Conservation (phyloP, 2,888 invertebrate species). For the Phania funesta region DNA sequence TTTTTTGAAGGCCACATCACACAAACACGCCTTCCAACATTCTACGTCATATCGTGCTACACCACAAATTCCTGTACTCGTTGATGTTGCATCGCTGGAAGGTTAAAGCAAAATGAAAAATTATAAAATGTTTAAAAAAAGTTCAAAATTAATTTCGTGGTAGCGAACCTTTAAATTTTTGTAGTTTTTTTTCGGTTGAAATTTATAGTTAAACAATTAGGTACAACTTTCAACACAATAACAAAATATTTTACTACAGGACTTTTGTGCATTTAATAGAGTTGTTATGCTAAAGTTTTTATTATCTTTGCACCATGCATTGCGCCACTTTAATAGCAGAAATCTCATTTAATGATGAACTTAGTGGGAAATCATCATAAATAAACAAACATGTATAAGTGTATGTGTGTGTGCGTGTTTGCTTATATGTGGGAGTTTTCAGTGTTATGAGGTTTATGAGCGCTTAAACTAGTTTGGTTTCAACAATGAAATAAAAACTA, state of each 20-base stretch:
- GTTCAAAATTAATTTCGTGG: background rate
- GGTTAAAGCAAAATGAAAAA: background rate
- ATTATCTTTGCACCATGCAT: background rate
- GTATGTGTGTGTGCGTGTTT: too few species aligned
- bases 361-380: constrained; percentile 3
- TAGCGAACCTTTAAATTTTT: background rate
- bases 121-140: background rate
- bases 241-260: background rate
- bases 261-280: constrained; percentile 2
- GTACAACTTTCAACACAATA: constrained; percentile 8
- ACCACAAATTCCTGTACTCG: too few species aligned
- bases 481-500: background rate
- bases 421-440: too few species aligned
- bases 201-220: background rate
- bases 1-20: background rate
- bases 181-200: background rate
- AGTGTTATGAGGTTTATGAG: constrained; percentile 7
- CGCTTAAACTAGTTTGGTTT: background rate
- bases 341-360: constrained; percentile 3
- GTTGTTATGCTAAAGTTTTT: constrained; percentile 20
- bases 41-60: background rate
- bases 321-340: background rate
- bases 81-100: background rate
- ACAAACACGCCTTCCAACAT: background rate
- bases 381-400: background rate